phyloP scores from a whole-genome alignment of 2,113 vertebrate genomes.

The Syngnathus scovelli region DNA sequence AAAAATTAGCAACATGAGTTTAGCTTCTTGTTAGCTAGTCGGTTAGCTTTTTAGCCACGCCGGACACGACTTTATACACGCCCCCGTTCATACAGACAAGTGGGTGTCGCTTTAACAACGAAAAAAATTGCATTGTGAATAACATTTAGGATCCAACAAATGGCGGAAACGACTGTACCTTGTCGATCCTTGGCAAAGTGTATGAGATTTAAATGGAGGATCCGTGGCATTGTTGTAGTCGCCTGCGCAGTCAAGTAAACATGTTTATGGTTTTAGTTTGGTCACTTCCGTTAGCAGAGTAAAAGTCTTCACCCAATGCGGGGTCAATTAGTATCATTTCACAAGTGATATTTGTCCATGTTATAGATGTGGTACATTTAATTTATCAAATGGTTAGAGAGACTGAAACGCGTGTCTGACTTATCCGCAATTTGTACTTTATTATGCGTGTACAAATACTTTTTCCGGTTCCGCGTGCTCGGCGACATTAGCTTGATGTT shows the following conservation, averaged over 20 bases:
- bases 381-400: not conserved
- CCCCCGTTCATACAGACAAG: not conserved
- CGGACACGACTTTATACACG: not conserved
- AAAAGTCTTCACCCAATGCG: not conserved
- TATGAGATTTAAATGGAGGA: not conserved
- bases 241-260: not conserved
- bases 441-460: accelerated
- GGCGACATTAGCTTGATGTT: not conserved
- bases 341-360: too few relatives aligned
- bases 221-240: slow-evolving; percentile 11
- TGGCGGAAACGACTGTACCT: not conserved
- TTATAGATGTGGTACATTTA: too few relatives aligned
- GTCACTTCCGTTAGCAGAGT: not conserved
- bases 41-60: not conserved
- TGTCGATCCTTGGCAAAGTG: not conserved
- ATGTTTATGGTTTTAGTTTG: not conserved
- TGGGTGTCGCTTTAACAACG: not conserved
- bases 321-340: not conserved
- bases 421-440: not conserved
- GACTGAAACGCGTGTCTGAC: not conserved
- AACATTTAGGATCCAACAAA: not conserved
- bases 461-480: not conserved
- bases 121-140: not conserved
- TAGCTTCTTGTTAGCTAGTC: not conserved
- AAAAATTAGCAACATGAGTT: not conserved